Percentiles rank a stretch among this genome's conserved stretches.
Conservation (phyloP, 2,113 vertebrate genomes). For the Thamnaconus septentrionalis region DNA sequence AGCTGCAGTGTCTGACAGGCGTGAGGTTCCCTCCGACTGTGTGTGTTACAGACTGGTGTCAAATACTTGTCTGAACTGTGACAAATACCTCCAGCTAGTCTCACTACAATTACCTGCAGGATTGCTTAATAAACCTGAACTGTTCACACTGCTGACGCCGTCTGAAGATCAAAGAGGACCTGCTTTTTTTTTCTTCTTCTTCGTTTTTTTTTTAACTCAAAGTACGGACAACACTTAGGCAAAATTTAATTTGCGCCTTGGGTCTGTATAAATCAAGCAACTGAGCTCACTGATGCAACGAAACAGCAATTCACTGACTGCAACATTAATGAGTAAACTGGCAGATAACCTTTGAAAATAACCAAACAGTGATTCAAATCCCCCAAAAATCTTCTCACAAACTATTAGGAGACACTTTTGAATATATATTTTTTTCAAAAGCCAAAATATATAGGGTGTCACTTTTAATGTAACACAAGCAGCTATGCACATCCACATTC, state of each 20-base stretch:
- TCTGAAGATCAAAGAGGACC: neutral
- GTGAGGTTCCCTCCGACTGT: conserved; percentile 38
- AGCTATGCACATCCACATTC: too few relatives aligned
- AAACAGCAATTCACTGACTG: conserved; percentile 2
- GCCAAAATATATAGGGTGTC: too few relatives aligned
- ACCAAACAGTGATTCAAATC: too few relatives aligned
- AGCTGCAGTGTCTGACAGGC: conserved; percentile 65
- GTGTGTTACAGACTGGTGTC: conserved; percentile 67
- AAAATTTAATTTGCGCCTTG: conserved; percentile 11
- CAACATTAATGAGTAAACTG: conserved; percentile 1
- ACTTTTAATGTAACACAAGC: too few relatives aligned
- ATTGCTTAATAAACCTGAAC: conserved; percentile 51
- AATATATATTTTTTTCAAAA: too few relatives aligned
- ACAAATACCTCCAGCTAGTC: conserved; percentile 70
- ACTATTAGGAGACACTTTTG: too few relatives aligned
- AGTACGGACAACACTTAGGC: too few relatives aligned
- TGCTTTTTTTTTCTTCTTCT: neutral
- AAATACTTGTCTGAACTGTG: conserved; percentile 76
- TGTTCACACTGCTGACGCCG: conserved; percentile 36
- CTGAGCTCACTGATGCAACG: neutral
- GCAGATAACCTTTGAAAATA: too few relatives aligned
- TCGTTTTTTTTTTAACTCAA: too few relatives aligned
- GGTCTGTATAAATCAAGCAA: neutral
- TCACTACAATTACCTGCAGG: conserved; percentile 55
- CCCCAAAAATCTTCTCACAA: too few relatives aligned